These are phyloP conservation scores for Leptoteleia sp. DNA, from an alignment of 1,140 invertebrate species.

Conservation along the genomic window DNA sequence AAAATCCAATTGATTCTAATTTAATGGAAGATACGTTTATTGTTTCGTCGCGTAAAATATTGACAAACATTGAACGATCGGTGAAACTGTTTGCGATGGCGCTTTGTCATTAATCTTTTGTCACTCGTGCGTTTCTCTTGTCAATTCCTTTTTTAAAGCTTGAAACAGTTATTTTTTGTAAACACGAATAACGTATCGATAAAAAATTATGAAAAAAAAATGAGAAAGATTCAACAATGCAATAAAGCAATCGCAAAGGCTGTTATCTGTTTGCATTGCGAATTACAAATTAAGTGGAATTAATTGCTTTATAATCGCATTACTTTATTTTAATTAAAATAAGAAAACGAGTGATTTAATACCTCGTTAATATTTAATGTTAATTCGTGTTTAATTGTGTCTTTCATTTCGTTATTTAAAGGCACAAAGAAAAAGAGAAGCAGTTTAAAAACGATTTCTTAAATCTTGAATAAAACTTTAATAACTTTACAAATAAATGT, in stretches of 20 bases:
- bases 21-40: too few relatives aligned
- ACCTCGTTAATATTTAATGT: not conserved
- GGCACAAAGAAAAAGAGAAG: too few relatives aligned
- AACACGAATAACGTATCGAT: slow-evolving; percentile 9
- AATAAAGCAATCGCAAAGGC: slow-evolving; percentile 13
- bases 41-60: not conserved
- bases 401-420: too few relatives aligned
- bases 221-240: slow-evolving; percentile 17
- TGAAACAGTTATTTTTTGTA: too few relatives aligned
- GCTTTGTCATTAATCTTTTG: slow-evolving; percentile 3
- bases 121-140: not conserved
- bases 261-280: slow-evolving; percentile 20
- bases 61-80: not conserved
- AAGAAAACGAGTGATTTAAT: slow-evolving; percentile 2
- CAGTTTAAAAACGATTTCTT: too few relatives aligned
- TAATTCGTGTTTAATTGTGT: too few relatives aligned
- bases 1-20: too few relatives aligned
- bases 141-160: too few relatives aligned
- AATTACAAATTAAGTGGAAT: slow-evolving; percentile 2
- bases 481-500: too few relatives aligned
- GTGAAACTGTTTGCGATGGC: not conserved
- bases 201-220: slow-evolving; percentile 22
- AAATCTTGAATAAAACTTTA: too few relatives aligned
- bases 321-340: slow-evolving; percentile 18
- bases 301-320: slow-evolving; percentile 12